phyloP scores from a whole-genome alignment of 2,888 invertebrate genomes.

The Tetranychus truncatus region DNA sequence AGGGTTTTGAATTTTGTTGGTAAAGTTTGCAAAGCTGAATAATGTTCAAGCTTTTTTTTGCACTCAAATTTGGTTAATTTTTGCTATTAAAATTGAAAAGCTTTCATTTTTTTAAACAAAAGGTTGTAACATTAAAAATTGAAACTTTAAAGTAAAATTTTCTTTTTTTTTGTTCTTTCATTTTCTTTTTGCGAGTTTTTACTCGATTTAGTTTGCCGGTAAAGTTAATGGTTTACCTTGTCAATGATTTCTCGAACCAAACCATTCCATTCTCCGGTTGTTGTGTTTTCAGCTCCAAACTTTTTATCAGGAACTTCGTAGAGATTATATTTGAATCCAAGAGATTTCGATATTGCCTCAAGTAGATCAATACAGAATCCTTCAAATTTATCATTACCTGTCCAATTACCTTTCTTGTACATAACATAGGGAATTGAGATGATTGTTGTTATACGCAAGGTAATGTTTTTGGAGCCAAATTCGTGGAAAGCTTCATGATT shows the following conservation, averaged over 20 bases:
- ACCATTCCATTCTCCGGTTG: constrained; percentile 34
- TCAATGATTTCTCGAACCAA: constrained; percentile 34
- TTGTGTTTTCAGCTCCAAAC: constrained; percentile 48
- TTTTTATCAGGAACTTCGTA: constrained; percentile 62
- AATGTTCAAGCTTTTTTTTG: too few relatives aligned
- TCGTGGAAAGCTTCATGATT: constrained; percentile 68
- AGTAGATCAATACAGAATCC: constrained; percentile 78
- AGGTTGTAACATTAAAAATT: too few relatives aligned
- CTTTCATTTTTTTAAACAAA: too few relatives aligned
- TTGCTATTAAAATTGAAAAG: too few relatives aligned
- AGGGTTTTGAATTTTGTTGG: too few relatives aligned
- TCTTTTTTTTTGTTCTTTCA: too few relatives aligned
- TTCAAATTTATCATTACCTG: constrained; percentile 42
- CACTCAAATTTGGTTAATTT: too few relatives aligned
- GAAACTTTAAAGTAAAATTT: too few relatives aligned
- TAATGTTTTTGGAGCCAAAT: constrained; percentile 61
- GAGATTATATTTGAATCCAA: constrained; percentile 70
- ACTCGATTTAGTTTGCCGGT: not conserved
- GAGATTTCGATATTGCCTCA: constrained; percentile 54
- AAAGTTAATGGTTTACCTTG: constrained; percentile 17
- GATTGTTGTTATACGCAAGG: constrained; percentile 66
- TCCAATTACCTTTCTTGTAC: constrained; percentile 39
- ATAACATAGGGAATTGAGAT: constrained; percentile 66
- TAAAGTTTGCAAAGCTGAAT: too few relatives aligned
- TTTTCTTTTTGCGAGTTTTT: not conserved